Conservation (phyloP, 2,113 vertebrate species). For the Eurystomus gularis region DNA sequence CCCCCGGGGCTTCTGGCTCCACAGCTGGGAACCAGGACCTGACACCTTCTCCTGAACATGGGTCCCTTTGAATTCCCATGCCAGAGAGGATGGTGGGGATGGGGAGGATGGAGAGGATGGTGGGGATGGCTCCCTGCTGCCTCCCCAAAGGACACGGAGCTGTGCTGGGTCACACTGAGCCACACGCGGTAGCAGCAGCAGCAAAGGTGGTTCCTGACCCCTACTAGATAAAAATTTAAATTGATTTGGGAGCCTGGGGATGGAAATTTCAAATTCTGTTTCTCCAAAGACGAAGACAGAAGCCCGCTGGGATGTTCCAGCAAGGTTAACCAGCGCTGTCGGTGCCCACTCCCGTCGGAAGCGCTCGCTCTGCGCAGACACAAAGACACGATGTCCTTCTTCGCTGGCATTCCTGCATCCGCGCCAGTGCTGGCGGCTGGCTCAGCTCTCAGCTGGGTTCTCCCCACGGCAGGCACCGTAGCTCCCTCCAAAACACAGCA, state of each 20-base stretch:
- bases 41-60: accelerated
- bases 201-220: accelerated
- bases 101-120: too few relatives aligned
- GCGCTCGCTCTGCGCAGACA: background rate
- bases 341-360: accelerated
- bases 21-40: background rate
- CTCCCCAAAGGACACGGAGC: background rate
- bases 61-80: background rate
- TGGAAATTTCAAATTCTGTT: background rate
- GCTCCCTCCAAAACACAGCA: background rate
- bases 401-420: background rate
- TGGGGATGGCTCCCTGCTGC: background rate
- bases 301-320: accelerated
- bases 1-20: background rate
- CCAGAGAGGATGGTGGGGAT: background rate
- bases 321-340: accelerated
- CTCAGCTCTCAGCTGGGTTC: background rate
- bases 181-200: accelerated
- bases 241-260: background rate
- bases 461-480: accelerated
- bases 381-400: background rate
- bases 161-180: background rate
- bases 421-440: background rate
- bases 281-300: background rate
- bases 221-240: background rate